phyloP scores from a whole-genome alignment of 2,113 vertebrate genomes.

The Sclerurus mexicanus region DNA sequence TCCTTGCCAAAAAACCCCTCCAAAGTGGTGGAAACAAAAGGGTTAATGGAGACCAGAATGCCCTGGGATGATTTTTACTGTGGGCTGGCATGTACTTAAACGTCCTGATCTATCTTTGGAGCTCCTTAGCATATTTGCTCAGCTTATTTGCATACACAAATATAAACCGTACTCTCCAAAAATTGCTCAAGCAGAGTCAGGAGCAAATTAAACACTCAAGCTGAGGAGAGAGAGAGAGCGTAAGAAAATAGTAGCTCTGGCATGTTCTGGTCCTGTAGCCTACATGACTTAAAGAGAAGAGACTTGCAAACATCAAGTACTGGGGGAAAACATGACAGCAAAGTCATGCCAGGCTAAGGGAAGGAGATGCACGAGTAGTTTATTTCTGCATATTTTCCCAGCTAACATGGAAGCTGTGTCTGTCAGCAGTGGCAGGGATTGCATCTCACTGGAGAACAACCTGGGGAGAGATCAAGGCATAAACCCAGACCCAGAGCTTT shows the following conservation, averaged over 20 bases:
- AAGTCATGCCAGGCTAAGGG: not conserved
- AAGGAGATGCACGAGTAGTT: not conserved
- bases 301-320: not conserved
- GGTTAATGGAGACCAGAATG: not conserved
- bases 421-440: not conserved
- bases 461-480: not conserved
- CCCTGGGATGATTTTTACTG: not conserved
- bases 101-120: slow-evolving; percentile 52
- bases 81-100: not conserved
- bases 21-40: not conserved
- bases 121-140: slow-evolving; percentile 47
- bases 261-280: not conserved
- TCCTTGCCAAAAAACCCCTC: not conserved
- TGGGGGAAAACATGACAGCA: not conserved
- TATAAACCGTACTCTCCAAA: slow-evolving; percentile 49
- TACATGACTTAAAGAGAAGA: not conserved
- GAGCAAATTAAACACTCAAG: slow-evolving; percentile 53
- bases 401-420: not conserved
- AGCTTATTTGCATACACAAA: slow-evolving; percentile 57
- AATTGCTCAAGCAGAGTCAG: slow-evolving; percentile 51
- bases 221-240: not conserved
- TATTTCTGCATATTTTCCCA: not conserved
- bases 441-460: not conserved
- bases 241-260: not conserved
- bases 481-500: not conserved